These are phyloP conservation scores for Nothobranchius furzeri DNA, from an alignment of 2,113 vertebrate genomes.

Conservation along the genomic window DNA sequence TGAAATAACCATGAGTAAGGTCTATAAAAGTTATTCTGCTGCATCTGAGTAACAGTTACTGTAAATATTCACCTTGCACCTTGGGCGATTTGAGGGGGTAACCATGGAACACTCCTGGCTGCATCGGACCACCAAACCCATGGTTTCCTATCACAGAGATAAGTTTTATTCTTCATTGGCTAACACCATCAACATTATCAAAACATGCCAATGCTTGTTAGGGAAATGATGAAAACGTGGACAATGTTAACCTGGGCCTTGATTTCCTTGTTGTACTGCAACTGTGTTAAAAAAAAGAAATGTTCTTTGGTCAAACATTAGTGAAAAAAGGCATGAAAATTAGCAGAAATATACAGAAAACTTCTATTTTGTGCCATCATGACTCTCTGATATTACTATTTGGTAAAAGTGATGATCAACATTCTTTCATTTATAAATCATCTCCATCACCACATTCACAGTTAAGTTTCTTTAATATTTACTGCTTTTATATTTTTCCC, in stretches of 20 bases:
- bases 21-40: no score
- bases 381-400: no score
- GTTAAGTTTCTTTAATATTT: no score
- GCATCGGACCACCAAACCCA: conserved; percentile 82
- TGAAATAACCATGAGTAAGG: no score
- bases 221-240: not conserved
- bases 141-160: conserved; percentile 70
- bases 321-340: not conserved
- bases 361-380: no score
- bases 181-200: not conserved
- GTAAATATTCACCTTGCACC: conserved; percentile 78
- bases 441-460: no score
- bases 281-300: conserved; percentile 44
- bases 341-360: not conserved
- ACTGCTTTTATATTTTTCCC: no score
- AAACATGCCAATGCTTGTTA: not conserved
- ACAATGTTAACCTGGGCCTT: conserved; percentile 39
- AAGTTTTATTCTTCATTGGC: not conserved
- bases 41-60: not conserved
- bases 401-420: no score
- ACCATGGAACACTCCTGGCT: conserved; percentile 92
- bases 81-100: conserved; percentile 97
- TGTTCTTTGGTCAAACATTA: conserved; percentile 8
- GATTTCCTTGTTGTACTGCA: conserved; percentile 55
- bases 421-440: no score